These are phyloP conservation scores for Hephaestus fuliginosus DNA, from an alignment of 2,797 vertebrate species.

Conservation along the genomic window DNA sequence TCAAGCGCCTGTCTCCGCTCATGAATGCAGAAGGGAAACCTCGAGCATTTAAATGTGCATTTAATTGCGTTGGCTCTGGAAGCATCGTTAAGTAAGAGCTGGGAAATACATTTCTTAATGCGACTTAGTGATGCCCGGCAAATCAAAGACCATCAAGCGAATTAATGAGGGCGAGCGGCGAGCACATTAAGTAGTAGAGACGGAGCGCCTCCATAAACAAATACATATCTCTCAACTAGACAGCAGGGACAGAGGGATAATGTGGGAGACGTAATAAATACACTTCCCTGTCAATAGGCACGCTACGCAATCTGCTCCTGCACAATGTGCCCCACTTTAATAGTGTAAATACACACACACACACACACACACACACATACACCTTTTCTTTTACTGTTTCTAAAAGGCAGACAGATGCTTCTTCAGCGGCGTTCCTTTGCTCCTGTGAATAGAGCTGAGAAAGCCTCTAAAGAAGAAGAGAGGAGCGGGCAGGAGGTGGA, in stretches of 20 bases:
- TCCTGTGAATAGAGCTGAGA: conserved; percentile 65
- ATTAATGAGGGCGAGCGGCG: conserved; percentile 85
- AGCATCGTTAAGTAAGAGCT: conserved; percentile 84
- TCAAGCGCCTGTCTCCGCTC: conserved; percentile 70
- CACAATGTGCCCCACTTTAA: conserved; percentile 65
- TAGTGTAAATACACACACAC: conserved; percentile 43
- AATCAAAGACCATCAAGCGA: conserved; percentile 86
- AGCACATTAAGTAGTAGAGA: conserved; percentile 80
- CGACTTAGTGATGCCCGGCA: conserved; percentile 85
- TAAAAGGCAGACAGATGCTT: conserved; percentile 63
- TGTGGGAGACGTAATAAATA: conserved; percentile 70
- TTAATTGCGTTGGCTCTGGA: conserved; percentile 86
- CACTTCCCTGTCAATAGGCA: conserved; percentile 58
- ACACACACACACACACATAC: conserved; percentile 11
- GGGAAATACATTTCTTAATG: conserved; percentile 87
- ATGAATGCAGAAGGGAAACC: conserved; percentile 70
- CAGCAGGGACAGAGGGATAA: conserved; percentile 60
- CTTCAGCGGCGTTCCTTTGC: conserved; percentile 62
- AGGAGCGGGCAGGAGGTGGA: conserved; percentile 38
- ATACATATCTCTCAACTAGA: conserved; percentile 79
- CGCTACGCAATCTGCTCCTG: conserved; percentile 48
- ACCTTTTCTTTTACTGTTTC: conserved; percentile 55
- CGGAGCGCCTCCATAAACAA: conserved; percentile 79
- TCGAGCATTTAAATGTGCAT: conserved; percentile 77
- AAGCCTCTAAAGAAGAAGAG: conserved; percentile 58